These are phyloP conservation scores for Drosophila niveifrons DNA, from an alignment of 2,888 invertebrate species.

Conservation along the genomic window DNA sequence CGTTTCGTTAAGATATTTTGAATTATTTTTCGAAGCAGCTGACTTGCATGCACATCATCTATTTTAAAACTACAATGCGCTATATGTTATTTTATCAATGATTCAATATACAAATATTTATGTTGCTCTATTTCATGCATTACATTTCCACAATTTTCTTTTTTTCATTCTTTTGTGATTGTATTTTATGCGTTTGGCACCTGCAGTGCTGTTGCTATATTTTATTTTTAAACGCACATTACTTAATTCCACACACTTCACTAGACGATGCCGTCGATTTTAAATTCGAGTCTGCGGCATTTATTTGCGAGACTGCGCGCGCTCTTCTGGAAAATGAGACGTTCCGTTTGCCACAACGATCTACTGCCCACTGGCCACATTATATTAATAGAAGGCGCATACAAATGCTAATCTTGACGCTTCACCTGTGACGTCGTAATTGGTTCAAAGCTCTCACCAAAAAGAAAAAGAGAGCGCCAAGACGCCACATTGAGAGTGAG, in stretches of 20 bases:
- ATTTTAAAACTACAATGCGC: constrained; percentile 49
- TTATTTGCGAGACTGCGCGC: constrained; percentile 27
- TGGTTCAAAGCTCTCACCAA: constrained; percentile 28
- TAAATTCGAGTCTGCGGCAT: constrained; percentile 47
- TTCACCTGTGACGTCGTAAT: constrained; percentile 73
- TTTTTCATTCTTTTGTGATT: not conserved
- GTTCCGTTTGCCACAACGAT: constrained; percentile 65
- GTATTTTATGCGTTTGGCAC: constrained; percentile 37
- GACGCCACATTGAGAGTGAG: not conserved
- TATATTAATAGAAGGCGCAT: constrained; percentile 67
- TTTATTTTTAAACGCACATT: constrained; percentile 75
- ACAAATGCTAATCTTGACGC: constrained; percentile 68
- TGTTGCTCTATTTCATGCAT: constrained; percentile 39
- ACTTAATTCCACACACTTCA: constrained; percentile 60
- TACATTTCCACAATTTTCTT: not conserved
- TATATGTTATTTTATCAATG: constrained; percentile 62
- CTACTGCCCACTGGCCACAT: constrained; percentile 50
- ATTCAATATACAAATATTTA: constrained; percentile 50
- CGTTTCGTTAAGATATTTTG: constrained; percentile 36
- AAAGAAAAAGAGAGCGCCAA: constrained; percentile 3
- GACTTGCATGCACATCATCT: constrained; percentile 63
- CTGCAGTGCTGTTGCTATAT: constrained; percentile 41
- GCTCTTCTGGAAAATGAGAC: constrained; percentile 36
- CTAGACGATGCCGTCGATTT: constrained; percentile 52
- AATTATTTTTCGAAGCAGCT: constrained; percentile 58